These are phyloP conservation scores for Epizoanthus ramosus DNA, from an alignment of 92 coral and sea anemone genomes.

Conservation along the genomic window DNA sequence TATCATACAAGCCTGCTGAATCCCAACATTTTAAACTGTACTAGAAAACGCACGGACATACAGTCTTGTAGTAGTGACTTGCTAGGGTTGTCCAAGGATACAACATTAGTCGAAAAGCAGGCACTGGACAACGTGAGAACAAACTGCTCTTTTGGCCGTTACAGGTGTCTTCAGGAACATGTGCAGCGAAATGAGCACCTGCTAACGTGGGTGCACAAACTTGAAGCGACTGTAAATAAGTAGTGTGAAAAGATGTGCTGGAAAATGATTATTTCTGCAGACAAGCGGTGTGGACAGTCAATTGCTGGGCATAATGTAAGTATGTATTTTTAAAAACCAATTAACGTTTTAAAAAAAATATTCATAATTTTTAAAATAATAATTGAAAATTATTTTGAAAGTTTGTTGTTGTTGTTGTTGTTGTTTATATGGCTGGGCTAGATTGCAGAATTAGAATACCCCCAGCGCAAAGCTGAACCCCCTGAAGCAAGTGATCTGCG, in stretches of 20 bases:
- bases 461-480: too few relatives aligned
- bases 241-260: conserved; percentile 46
- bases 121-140: not conserved
- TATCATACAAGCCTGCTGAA: not conserved
- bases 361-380: too few relatives aligned
- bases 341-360: too few relatives aligned
- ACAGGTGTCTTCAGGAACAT: conserved; percentile 32
- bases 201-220: conserved; percentile 25
- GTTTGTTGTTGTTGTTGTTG: too few relatives aligned
- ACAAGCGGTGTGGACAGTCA: conserved; percentile 7
- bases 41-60: not conserved
- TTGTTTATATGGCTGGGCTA: too few relatives aligned
- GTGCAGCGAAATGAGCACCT: conserved; percentile 14
- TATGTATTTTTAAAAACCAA: not conserved
- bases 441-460: too few relatives aligned
- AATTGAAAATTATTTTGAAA: too few relatives aligned
- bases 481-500: too few relatives aligned
- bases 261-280: conserved; percentile 13
- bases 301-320: conserved; percentile 4
- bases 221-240: conserved; percentile 14
- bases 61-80: conserved; percentile 14
- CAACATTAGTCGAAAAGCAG: not conserved
- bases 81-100: conserved; percentile 3
- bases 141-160: conserved; percentile 47
- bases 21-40: conserved; percentile 1